Conservation (phyloP, 2,888 invertebrate genomes). For the Bursaphelenchus okinawaensis region DNA sequence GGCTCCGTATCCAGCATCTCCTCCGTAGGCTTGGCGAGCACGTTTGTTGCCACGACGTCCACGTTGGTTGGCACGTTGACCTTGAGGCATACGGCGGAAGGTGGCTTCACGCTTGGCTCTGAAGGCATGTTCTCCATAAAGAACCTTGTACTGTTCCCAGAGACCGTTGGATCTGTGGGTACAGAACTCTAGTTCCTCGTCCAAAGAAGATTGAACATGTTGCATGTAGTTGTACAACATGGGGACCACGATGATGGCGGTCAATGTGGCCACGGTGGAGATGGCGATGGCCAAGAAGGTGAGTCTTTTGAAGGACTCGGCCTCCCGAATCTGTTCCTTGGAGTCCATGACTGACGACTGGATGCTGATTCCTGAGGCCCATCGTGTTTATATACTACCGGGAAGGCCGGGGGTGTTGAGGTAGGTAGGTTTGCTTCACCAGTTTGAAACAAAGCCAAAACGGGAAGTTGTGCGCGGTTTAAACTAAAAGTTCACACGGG, state of each 20-base stretch:
- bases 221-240: slow-evolving; percentile 56
- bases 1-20: background rate
- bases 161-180: slow-evolving; percentile 3
- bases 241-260: slow-evolving; percentile 49
- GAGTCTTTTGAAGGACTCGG: slow-evolving; percentile 32
- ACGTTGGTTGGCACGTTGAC: background rate
- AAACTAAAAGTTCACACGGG: background rate
- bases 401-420: too few relatives aligned
- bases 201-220: slow-evolving; percentile 50
- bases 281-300: slow-evolving; percentile 33
- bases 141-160: background rate
- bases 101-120: background rate
- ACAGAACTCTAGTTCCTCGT: slow-evolving; percentile 49
- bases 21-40: background rate
- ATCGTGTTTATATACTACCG: background rate
- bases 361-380: background rate
- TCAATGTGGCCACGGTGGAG: slow-evolving; percentile 44
- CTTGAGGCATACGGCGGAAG: background rate
- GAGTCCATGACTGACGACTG: slow-evolving; percentile 6
- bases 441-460: background rate
- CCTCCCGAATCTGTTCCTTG: slow-evolving; percentile 27
- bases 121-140: slow-evolving; percentile 2
- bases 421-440: background rate
- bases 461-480: background rate
- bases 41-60: background rate